Base-by-base conservation (phyloP, 2,113 vertebrate species). In the Nyctereutes procyonoides region DNA sequence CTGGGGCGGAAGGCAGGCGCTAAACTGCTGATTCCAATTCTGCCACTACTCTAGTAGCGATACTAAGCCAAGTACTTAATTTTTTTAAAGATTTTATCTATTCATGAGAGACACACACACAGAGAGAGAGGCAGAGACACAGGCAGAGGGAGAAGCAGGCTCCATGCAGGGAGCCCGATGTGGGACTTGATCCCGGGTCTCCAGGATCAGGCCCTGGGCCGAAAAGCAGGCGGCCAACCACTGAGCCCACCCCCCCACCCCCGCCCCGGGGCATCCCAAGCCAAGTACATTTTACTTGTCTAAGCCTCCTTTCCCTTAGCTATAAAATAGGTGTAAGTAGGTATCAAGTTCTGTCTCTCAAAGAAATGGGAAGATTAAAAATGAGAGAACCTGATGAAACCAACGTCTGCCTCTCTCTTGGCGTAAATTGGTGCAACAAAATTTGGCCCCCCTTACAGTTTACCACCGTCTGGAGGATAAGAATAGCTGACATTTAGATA, bases 341-440 rank as follows among this genome's bases (percentile, higher is more conserved):
- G 14, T 76, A 69, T 65, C 90, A 92, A 69, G 63, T 94, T 38
- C 26, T 93, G 86, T 35, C 62, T 35, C 62, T 88, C 32, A 71
- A 88, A 80, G 32, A 88, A 88, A 74, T 88, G 71, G 20, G 35
- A 30, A 88, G n/a, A 74, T 92, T 93, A 92, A 88, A 35, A 88
- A 35, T 93, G 51, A 93, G 16, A 91, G 88, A 92, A 89, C 26
- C 28, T 89, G 35, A 5, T 93, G 71, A 93, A 77, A 76, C n/a
- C n/a, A n/a, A n/a, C 14, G 91, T 43, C 8, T 76, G 1, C 74
- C 76, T 93, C 74, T 94, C 13, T 73, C 77, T 82, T 91, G 53
- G 3, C 43, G 63, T 81, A 63, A 51, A 43, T 74, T 43, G 43
- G 9, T 83, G 13, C 38, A 89, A 77, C 73, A 95, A 38, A 81